Evolutionary conservation across 2,888 invertebrate genomes (phyloP).

Genomic region (Bellardia pandia): DNA sequence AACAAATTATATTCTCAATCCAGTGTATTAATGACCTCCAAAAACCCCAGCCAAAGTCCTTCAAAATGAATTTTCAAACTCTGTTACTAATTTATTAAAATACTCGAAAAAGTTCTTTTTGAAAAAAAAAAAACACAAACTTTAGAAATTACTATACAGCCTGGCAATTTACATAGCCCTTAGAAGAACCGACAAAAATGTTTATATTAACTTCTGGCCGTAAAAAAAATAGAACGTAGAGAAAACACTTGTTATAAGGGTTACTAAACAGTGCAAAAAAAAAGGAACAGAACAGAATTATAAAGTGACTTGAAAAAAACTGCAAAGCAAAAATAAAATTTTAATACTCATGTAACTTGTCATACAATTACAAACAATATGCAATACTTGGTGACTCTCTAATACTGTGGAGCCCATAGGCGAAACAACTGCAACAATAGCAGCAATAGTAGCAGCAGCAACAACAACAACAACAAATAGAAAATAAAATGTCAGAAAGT

Average conservation of each 20-base stretch:
- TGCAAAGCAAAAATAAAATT: slow-evolving; percentile 23
- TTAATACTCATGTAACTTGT: slow-evolving; percentile 69
- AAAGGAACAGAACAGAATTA: slow-evolving; percentile 12
- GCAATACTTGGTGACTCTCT: slow-evolving; percentile 58
- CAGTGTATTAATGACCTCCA: slow-evolving; percentile 53
- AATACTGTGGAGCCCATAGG: slow-evolving; percentile 41
- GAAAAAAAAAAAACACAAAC: background rate
- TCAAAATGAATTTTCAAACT: slow-evolving; percentile 15
- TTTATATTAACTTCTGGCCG: slow-evolving; percentile 24
- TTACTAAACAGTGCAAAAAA: slow-evolving; percentile 22
- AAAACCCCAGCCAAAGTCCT: slow-evolving; percentile 6
- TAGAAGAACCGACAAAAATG: background rate
- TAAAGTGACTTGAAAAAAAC: slow-evolving; percentile 53
- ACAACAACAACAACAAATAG: slow-evolving; percentile 21
- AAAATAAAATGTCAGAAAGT: slow-evolving; percentile 66
- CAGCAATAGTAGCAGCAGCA: background rate
- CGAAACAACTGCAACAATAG: slow-evolving; percentile 14
- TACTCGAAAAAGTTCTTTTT: slow-evolving; percentile 9
- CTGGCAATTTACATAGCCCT: background rate
- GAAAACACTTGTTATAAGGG: slow-evolving; percentile 47
- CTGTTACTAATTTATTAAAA: slow-evolving; percentile 53
- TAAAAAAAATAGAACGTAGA: slow-evolving; percentile 7
- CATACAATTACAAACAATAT: slow-evolving; percentile 69
- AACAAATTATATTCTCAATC: too few relatives aligned
- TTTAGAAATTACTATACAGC: slow-evolving; percentile 25